These are phyloP conservation scores for Ochropleura plecta DNA, from an alignment of 2,888 invertebrate genomes.

Conservation along the genomic window DNA sequence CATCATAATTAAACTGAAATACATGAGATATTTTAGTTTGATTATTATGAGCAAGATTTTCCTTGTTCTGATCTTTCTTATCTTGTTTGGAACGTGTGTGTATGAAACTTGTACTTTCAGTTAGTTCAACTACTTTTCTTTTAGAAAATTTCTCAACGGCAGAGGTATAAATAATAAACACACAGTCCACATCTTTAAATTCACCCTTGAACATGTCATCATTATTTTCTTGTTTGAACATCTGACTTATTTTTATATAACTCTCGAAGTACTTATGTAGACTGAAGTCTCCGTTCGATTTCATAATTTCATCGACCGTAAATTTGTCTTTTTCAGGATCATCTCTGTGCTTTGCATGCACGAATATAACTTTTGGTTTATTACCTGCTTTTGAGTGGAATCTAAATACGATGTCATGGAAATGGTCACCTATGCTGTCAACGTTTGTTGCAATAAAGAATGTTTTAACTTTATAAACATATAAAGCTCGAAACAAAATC, in stretches of 20 bases:
- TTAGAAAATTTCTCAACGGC: constrained; percentile 43
- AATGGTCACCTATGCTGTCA: constrained; percentile 50
- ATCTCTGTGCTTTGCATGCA: constrained; percentile 65
- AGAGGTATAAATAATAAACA: constrained; percentile 58
- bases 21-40: not conserved
- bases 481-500: constrained; percentile 55
- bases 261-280: constrained; percentile 58
- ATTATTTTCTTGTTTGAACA: constrained; percentile 16
- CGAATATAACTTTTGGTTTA: constrained; percentile 50
- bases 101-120: constrained; percentile 35
- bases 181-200: constrained; percentile 40
- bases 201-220: constrained; percentile 41
- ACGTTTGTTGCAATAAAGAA: constrained; percentile 55
- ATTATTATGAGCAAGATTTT: not conserved
- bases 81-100: constrained; percentile 9
- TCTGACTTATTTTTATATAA: constrained; percentile 49
- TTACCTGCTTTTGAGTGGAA: constrained; percentile 39
- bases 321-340: constrained; percentile 44
- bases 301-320: constrained; percentile 43
- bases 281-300: constrained; percentile 46
- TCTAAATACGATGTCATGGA: constrained; percentile 65
- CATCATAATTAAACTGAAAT: constrained; percentile 50
- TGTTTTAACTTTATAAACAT: constrained; percentile 38
- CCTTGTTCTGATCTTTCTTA: not conserved
- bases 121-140: constrained; percentile 14